Evolutionary conservation across 2,113 vertebrate species (phyloP).

Genomic region (Talpa occidentalis): DNA sequence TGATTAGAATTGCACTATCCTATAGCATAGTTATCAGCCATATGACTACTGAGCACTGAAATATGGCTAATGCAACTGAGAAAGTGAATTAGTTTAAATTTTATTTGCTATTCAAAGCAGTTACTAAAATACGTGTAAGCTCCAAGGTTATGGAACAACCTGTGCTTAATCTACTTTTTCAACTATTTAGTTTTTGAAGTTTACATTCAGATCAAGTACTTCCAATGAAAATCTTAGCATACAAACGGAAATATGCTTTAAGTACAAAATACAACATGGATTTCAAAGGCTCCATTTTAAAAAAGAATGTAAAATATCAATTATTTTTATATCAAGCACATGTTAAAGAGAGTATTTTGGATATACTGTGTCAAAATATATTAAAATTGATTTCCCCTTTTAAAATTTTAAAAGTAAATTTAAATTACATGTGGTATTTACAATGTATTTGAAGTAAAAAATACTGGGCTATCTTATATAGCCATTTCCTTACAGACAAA

Average conservation of each 20-base stretch:
- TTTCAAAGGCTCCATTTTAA: constrained; percentile 2
- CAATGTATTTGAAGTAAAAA: background rate
- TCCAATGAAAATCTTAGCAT: constrained; percentile 27
- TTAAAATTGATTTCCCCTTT: constrained; percentile 1
- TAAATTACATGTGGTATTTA: background rate
- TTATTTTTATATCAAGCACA: constrained; percentile 34
- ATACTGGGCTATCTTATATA: background rate
- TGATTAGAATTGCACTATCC: background rate
- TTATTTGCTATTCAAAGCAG: background rate
- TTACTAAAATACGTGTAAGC: background rate
- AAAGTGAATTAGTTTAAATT: background rate
- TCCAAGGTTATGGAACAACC: background rate
- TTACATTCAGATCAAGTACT: constrained; percentile 54
- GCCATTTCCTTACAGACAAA: background rate
- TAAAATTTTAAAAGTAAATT: constrained; percentile 51
- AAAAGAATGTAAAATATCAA: background rate
- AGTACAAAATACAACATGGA: constrained; percentile 6
- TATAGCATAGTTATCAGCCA: background rate
- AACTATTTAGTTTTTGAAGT: constrained; percentile 20
- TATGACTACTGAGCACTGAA: background rate
- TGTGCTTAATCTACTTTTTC: background rate
- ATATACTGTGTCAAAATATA: background rate
- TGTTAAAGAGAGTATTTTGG: background rate
- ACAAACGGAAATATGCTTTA: background rate
- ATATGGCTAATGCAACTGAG: background rate